A percentile compares a stretch with the other conserved stretches of the same genome.
Evolutionary conservation across 2,113 vertebrate species (phyloP).

Genomic region (Macquaria australasica): DNA sequence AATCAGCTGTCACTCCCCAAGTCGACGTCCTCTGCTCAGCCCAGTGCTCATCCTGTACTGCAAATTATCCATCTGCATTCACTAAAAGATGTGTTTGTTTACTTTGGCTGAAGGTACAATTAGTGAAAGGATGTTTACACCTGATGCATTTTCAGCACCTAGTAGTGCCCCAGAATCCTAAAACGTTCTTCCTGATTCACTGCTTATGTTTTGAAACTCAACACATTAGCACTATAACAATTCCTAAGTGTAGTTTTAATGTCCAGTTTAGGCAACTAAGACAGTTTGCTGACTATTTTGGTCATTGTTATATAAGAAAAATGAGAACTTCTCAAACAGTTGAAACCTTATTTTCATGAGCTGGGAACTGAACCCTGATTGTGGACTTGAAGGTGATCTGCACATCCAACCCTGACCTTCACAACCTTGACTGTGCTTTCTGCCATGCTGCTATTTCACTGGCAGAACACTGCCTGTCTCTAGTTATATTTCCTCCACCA

Average conservation of each 20-base stretch:
- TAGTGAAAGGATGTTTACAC: background rate
- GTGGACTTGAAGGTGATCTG: background rate
- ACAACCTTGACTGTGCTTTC: constrained; percentile 9
- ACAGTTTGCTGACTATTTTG: background rate
- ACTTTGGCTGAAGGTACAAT: background rate
- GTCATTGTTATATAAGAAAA: background rate
- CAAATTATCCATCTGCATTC: background rate
- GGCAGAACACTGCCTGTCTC: constrained; percentile 9
- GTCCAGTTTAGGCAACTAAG: background rate
- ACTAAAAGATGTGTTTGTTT: background rate
- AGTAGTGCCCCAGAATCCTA: background rate
- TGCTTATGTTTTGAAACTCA: background rate
- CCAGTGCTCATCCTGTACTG: background rate
- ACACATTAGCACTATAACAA: background rate
- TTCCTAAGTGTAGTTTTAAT: background rate
- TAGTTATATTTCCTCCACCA: background rate
- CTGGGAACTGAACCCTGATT: background rate
- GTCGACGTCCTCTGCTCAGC: constrained; percentile 3
- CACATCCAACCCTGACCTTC: background rate
- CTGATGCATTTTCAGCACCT: background rate
- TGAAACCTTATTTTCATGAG: background rate
- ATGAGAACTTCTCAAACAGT: background rate
- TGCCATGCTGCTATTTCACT: constrained; percentile 43
- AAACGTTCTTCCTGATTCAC: background rate
- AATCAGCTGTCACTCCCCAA: background rate